These are phyloP conservation scores for Genyomyrus donnyi DNA, from an alignment of 2,113 vertebrate species.

Conservation along the genomic window DNA sequence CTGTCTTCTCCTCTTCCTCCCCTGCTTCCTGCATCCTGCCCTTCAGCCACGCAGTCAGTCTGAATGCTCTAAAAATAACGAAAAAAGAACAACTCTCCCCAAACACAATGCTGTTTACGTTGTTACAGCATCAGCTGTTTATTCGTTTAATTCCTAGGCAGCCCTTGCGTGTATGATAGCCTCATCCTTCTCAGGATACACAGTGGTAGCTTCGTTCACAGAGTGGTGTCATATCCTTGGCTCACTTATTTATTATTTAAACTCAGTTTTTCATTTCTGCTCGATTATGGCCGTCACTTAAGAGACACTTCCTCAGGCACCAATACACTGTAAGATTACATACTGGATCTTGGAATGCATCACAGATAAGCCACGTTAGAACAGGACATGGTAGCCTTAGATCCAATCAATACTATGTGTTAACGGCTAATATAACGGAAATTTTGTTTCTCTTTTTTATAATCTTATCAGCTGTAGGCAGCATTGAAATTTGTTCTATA, in stretches of 20 bases:
- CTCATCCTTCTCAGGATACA: neutral
- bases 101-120: constrained; percentile 44
- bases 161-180: neutral
- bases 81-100: constrained; percentile 44
- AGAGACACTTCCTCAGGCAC: neutral
- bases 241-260: neutral
- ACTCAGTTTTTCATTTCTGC: no score
- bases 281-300: neutral
- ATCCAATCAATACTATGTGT: constrained; percentile 1
- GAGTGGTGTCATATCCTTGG: neutral
- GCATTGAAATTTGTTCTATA: constrained; percentile 5
- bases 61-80: constrained; percentile 54
- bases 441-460: neutral
- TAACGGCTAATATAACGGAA: neutral
- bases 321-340: neutral
- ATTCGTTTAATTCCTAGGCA: constrained; percentile 36
- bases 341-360: neutral
- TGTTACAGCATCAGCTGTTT: constrained; percentile 54
- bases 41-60: constrained; percentile 29
- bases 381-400: neutral
- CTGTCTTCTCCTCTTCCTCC: constrained; percentile 54
- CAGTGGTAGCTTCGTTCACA: neutral
- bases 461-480: neutral
- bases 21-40: constrained; percentile 59
- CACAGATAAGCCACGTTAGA: neutral